Evolutionary conservation across 1,140 invertebrate species (phyloP), one percentile per base, ranked within the genome.

Genomic region (Sycophaga agraensis): DNA sequence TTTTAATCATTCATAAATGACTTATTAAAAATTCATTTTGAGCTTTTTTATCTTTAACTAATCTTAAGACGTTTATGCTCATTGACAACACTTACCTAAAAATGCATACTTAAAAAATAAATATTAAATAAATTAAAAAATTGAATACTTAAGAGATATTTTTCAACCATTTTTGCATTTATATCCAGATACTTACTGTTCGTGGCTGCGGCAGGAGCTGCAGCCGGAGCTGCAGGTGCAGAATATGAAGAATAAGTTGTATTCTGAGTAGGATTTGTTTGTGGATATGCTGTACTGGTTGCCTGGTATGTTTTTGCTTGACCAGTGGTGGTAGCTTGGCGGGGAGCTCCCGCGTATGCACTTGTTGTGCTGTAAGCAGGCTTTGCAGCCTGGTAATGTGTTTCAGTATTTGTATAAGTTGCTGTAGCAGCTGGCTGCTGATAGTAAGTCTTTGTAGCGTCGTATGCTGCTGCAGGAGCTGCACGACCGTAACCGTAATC

Each of bases 401-500:
- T 90, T 59, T 88, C 87, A 55, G 87, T 86, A 48, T 82, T 82
- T 0, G 87, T 85, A 67, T 90, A 89, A 39, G 87, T 87, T 1
- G 86, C 86, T 9, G 88, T 82, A 4, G 88, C 83, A 9, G 86
- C 87, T 70, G 86, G 82, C 70, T 89, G 88, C 68, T 86, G 86
- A 65, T 88, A 87, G 65, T 87, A 88, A 26, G 85, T 87, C 66
- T 87, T 88, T 5, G 82, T 84, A 2, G 86, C 82, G 72, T 87
- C 86, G 76, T 88, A 87, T 4, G 83, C 80, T 3, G 84, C 79
- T 66, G 85, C 82, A 46, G 83, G 83, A 31, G 84, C 82, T 53
- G 83, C 76, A 45, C 86, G 77, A 53, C 87, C 86, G 80, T 89
- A 89, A 37, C 87, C 88, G 80, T 89, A 89, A 63, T 87, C 85